Percentiles rank a stretch among this genome's conserved stretches.
Evolutionary conservation across 2,797 vertebrate genomes (phyloP).

Genomic region (Hypotaenidia philippensis): DNA sequence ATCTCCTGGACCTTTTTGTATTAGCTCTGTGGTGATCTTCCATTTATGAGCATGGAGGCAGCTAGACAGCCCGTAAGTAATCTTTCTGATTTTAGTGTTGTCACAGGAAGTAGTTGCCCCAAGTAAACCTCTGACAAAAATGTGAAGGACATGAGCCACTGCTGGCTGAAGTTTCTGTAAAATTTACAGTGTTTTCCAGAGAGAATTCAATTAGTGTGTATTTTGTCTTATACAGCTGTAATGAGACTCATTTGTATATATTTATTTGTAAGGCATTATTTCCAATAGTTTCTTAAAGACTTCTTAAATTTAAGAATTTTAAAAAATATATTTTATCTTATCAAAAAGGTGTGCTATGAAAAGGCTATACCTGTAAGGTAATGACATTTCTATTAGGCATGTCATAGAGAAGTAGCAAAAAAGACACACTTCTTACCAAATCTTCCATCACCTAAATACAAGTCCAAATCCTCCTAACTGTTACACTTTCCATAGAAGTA

Average conservation of each 20-base stretch:
- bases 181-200: background rate
- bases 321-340: background rate
- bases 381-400: background rate
- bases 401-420: background rate
- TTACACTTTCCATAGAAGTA: background rate
- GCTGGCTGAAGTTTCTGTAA: background rate
- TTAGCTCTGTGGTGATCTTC: no score
- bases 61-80: background rate
- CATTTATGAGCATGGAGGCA: background rate
- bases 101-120: background rate
- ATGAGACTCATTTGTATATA: background rate
- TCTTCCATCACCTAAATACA: background rate
- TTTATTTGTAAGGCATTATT: background rate
- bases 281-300: background rate
- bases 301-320: background rate
- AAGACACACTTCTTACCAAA: background rate
- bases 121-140: background rate
- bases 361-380: background rate
- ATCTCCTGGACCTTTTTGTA: no score
- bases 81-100: background rate
- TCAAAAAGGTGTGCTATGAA: background rate
- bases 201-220: background rate
- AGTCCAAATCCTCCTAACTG: background rate
- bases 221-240: background rate
- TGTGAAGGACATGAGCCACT: background rate